Evolutionary conservation across 2,797 vertebrate genomes (phyloP).

Genomic region (Phataginus tetradactyla): DNA sequence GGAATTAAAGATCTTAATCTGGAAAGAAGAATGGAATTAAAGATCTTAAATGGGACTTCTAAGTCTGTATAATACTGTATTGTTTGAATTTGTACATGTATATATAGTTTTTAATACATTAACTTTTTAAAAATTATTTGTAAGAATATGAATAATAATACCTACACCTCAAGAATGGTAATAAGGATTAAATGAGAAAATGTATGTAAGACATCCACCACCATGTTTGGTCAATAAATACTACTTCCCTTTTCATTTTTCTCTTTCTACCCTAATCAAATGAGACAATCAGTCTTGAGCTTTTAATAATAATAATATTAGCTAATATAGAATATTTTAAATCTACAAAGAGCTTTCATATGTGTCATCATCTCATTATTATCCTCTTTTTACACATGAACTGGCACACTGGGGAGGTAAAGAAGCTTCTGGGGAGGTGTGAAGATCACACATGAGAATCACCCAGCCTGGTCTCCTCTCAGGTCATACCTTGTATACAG

Average conservation of each 20-base stretch:
- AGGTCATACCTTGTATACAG: slow-evolving; percentile 86
- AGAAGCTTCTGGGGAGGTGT: slow-evolving; percentile 2
- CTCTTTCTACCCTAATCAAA: slow-evolving; percentile 26
- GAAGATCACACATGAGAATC: not conserved
- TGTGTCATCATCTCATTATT: not conserved
- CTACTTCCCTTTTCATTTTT: slow-evolving; percentile 22
- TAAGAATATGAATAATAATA: slow-evolving; percentile 21
- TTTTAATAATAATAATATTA: slow-evolving; percentile 29
- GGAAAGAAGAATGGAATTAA: too few relatives aligned
- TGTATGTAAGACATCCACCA: not conserved
- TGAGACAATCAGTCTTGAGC: not conserved
- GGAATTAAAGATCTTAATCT: too few relatives aligned
- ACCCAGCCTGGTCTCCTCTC: not conserved
- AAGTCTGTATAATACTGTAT: not conserved
- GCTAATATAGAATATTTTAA: not conserved
- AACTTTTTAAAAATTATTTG: not conserved
- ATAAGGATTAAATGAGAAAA: not conserved
- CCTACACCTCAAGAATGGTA: not conserved
- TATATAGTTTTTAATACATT: not conserved
- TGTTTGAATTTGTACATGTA: slow-evolving; percentile 29
- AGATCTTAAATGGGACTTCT: not conserved
- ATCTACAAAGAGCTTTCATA: slow-evolving; percentile 34
- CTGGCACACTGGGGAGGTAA: not conserved
- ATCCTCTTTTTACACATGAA: slow-evolving; percentile 19
- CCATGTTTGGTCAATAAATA: not conserved